Evolutionary conservation across 2,888 invertebrate genomes (phyloP).

Genomic region (Eristalis arbustorum): DNA sequence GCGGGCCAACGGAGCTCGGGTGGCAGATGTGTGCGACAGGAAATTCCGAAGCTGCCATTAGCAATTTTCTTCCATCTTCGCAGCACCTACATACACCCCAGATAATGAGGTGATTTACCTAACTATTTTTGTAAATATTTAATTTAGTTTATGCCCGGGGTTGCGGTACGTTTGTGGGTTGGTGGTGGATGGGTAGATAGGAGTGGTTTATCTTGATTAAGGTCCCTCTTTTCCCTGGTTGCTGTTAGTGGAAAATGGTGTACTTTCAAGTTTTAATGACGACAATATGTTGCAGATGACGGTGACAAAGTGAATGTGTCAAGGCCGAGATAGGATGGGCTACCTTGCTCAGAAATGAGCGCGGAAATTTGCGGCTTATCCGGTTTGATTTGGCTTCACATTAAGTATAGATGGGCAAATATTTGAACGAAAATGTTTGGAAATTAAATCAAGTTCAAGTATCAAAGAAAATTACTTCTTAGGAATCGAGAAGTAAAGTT

Average conservation of each 20-base stretch:
- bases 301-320: constrained; percentile 19
- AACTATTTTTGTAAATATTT: constrained; percentile 37
- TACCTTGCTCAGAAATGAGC: not conserved
- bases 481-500: too few species aligned
- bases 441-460: too few species aligned
- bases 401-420: not conserved
- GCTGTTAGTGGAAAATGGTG: not conserved
- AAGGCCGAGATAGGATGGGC: not conserved
- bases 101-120: constrained; percentile 31
- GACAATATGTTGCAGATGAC: constrained; percentile 1
- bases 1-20: not conserved
- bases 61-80: not conserved
- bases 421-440: too few species aligned
- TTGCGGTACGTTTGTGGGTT: not conserved
- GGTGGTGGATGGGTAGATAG: not conserved
- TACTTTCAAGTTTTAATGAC: constrained; percentile 1
- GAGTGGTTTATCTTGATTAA: constrained; percentile 28
- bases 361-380: too few species aligned
- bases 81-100: not conserved
- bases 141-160: constrained; percentile 15
- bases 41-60: constrained; percentile 22
- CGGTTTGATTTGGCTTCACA: not conserved
- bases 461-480: too few species aligned
- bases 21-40: constrained; percentile 10
- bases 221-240: not conserved